Evolutionary conservation across 2,113 vertebrate genomes (phyloP).

Genomic region (Motacilla alba): DNA sequence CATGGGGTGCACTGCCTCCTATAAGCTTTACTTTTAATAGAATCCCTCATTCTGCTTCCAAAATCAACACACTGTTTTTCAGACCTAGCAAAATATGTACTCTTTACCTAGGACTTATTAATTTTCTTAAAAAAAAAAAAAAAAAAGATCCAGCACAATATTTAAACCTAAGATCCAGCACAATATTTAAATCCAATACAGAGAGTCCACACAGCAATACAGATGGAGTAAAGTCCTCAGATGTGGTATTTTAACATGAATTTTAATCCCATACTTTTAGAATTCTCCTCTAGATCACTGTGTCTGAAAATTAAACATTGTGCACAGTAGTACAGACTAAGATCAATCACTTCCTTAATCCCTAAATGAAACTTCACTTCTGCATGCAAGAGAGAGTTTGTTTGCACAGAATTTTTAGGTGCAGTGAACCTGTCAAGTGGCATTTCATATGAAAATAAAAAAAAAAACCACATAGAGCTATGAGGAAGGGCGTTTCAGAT

Average conservation of each 20-base stretch:
- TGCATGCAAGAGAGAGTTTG: neutral
- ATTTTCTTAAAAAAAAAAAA: neutral
- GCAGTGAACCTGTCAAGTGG: neutral
- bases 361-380: neutral
- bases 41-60: neutral
- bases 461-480: neutral
- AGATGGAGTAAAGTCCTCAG: neutral
- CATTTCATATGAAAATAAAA: neutral
- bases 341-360: neutral
- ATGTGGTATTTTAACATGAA: neutral
- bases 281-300: neutral
- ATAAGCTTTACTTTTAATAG: accelerated
- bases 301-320: neutral
- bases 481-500: accelerated
- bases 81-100: neutral
- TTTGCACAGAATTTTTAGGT: neutral
- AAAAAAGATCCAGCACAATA: neutral
- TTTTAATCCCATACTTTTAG: neutral
- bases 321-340: neutral
- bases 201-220: accelerated
- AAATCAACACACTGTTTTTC: neutral
- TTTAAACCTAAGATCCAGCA: neutral
- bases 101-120: neutral
- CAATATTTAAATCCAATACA: neutral
- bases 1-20: neutral